Evolutionary conservation across 2,113 vertebrate genomes (phyloP), one percentile per base, ranked within the genome.

Genomic region (Poecilia latipinna): DNA sequence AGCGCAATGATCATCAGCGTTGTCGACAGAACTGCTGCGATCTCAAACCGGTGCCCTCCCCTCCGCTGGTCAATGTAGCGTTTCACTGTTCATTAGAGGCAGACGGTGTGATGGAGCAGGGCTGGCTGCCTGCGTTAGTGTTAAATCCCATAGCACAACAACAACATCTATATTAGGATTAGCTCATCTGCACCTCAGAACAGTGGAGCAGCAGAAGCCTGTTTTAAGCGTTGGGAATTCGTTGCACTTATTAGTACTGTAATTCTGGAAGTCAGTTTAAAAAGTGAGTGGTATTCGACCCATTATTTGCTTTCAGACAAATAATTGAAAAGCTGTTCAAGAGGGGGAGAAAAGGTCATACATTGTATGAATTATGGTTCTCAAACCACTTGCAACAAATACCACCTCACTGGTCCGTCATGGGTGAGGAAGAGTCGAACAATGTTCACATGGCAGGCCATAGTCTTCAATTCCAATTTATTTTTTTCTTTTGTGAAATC

Each of bases 1-100:
- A 89, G 87, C 71, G 66, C 72, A 65, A 63, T 93, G 92, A 94
- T 92, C 89, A 90, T 94, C 92, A 94, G 88, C 61, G 57, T 86
- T 89, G 90, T 91, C 57, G 93, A 95, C 93, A 94, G 91, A 93
- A 91, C 74, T 91, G 93, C 92, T 91, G 91, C 60, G 76, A 84
- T 91, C 84, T 90, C 87, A 89, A 90, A 91, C 61, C 78, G 42
- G 80, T 28, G 61, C 81, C 86, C 82, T 79, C 82, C 78, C 86
- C 44, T 84, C 86, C 87, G 84, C 71, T 86, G 86, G 85, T 83
- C 89, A 89, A 82, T 86, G 84, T 81, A 90, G 89, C 90, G 71
- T 83, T 84, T 89, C 91, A 86, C 75, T 85, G 80, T 79, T 90
- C 88, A 87, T 93, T 91, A 86, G 82, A 74, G 69, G 62, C 70